Evolutionary conservation across 2,888 invertebrate genomes (phyloP), one percentile per base, ranked within the genome.

Genomic region (Hirtodrosophila histrioides): DNA sequence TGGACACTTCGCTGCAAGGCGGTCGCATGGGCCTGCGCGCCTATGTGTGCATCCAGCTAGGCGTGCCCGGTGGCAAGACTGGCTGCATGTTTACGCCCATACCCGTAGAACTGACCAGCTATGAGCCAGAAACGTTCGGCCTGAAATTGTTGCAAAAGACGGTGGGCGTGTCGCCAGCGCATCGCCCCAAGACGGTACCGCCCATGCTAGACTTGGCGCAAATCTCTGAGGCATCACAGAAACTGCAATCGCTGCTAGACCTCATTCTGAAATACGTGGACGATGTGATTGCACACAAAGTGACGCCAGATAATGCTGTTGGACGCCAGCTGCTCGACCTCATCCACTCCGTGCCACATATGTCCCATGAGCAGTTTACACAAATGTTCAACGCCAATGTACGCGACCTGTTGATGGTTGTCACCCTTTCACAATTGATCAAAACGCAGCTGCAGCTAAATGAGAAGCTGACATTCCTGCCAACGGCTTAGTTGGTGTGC

Each of bases 71-170:
- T 72, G 97, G 97, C 70, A 97, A 97, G 90, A 95, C 95, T 89
- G 98, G 99, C 69, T 96, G 96, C 90, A 97, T 98, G 98, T 99
- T 99, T 92, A 98, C 99, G 0, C 98, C 98, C 27, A 95, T 99
- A 36, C 95, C 96, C 77, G 97, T 98, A 7, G 96, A 97, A 88
- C 94, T 98, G 60, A 94, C 94, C 10, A 95, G 95, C 86, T 98
- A 98, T 90, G 97, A 98, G 89, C 98, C 99, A 1, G 99, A 99
- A 93, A 92, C 94, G 35, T 95, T 95, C 58, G 96, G 95, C 0
- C 90, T 96, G 53, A 96, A 97, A 90, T 92, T 97, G 49, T 95
- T 97, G 89, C 95, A 96, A 88, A 96, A 97, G 92, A 97, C 97
- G 0, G 94, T 95, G 90, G 93, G 93, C 33, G 89, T 93, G 61